Evolutionary conservation across 2,113 vertebrate genomes (phyloP).

Genomic region (Jaculus jaculus): DNA sequence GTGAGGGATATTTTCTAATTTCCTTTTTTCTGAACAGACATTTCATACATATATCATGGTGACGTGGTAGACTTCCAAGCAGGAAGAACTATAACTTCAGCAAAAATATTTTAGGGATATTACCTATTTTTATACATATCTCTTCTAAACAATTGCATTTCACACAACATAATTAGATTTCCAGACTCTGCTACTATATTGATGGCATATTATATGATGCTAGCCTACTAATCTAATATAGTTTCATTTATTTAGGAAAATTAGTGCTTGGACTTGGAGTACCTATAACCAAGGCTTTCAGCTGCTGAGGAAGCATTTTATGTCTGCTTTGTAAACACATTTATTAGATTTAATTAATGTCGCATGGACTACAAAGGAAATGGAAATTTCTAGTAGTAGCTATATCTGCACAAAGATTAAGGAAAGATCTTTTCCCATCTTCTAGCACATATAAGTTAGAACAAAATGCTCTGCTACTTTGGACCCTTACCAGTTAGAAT

Average conservation of each 20-base stretch:
- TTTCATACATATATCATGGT: conserved; percentile 84
- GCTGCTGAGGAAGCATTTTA: conserved; percentile 38
- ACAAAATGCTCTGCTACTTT: conserved; percentile 58
- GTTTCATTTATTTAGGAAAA: conserved; percentile 55
- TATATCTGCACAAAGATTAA: conserved; percentile 42
- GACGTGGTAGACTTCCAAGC: conserved; percentile 78
- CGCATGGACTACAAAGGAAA: conserved; percentile 42
- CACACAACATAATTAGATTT: conserved; percentile 77
- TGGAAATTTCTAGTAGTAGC: conserved; percentile 35
- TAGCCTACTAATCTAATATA: conserved; percentile 68
- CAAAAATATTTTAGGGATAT: conserved; percentile 85
- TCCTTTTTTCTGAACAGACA: conserved; percentile 81
- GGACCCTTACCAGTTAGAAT: neutral
- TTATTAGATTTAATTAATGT: conserved; percentile 56
- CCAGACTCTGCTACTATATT: conserved; percentile 77
- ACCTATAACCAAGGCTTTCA: conserved; percentile 56
- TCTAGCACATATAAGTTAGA: conserved; percentile 43
- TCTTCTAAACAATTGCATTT: conserved; percentile 82
- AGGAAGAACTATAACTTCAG: conserved; percentile 81
- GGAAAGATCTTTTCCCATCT: conserved; percentile 59
- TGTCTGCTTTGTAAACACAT: conserved; percentile 54
- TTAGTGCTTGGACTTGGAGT: conserved; percentile 43
- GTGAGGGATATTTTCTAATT: conserved; percentile 82
- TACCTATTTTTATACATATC: conserved; percentile 87
- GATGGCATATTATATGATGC: conserved; percentile 75